Percentiles rank a stretch among this genome's conserved stretches.
Conservation (phyloP, 2,797 vertebrate species). For the Atherinosoma microstoma region DNA sequence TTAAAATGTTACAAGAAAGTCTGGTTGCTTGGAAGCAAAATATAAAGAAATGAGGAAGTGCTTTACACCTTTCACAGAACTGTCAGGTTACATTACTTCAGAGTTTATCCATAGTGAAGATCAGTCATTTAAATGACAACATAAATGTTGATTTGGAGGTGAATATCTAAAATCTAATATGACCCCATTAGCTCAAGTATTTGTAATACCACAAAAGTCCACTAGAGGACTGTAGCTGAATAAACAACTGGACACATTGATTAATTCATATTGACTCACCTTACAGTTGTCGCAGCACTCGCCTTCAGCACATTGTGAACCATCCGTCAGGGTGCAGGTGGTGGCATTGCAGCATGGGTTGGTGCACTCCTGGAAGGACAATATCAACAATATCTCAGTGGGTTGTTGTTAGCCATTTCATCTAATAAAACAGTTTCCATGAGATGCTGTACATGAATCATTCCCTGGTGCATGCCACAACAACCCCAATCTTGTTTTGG, state of each 20-base stretch:
- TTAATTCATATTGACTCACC: slow-evolving; percentile 60
- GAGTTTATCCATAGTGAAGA: neutral
- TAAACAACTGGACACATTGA: neutral
- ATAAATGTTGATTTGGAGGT: too few species aligned
- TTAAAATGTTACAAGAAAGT: too few species aligned
- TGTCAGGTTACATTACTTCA: too few species aligned
- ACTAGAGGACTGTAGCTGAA: slow-evolving; percentile 25
- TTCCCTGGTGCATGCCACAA: slow-evolving; percentile 4
- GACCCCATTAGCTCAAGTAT: neutral
- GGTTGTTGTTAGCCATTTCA: neutral
- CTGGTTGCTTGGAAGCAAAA: too few species aligned
- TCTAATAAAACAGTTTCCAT: neutral
- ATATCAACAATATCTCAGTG: neutral
- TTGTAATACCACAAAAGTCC: slow-evolving; percentile 2
- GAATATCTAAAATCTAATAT: neutral
- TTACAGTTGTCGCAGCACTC: slow-evolving; percentile 82
- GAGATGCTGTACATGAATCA: neutral
- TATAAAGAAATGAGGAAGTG: too few species aligned
- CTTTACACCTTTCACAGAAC: too few species aligned
- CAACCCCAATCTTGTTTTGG: neutral
- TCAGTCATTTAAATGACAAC: neutral
- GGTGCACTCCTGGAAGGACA: slow-evolving; percentile 76
- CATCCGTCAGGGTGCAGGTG: slow-evolving; percentile 69
- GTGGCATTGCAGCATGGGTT: slow-evolving; percentile 84
- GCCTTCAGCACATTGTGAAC: slow-evolving; percentile 74